Base-by-base conservation (phyloP, 2,888 invertebrate species). In the Zeuzera pyrina region DNA sequence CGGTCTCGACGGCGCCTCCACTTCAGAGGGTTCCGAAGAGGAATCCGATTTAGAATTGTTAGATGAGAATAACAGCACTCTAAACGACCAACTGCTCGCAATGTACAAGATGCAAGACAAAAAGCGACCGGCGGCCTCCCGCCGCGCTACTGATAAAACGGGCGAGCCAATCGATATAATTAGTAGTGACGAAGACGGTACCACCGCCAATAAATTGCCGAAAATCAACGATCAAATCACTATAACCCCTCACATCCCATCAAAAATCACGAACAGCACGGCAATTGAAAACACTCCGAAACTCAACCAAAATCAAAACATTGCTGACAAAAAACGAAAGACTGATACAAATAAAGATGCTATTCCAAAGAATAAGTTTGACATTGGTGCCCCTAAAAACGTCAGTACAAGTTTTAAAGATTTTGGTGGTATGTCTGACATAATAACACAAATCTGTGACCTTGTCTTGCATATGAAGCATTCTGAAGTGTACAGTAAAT, bases 391-490 rank as follows among this genome's bases (percentile, higher is more conserved):
- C 30, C 49, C 68, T 34, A 81, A 77, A 47, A 57, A 51, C 47
- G 68, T 72, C 10, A 83, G 73, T 50, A 74, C 86, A 27, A 89
- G 85, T 45, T 92, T 94, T 59, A 85, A 88, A 29, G 91, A 94
- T 64, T 84, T 96, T 51, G 95, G 94, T 25, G 96, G 96, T 6
- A 89, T 91, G 71, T 89, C 91, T 22, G 88, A 88, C 48, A 87
- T 91, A 11, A 79, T 94, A 11, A 86, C 86, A 38, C 84, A 85
- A 47, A 85, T 94, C 2, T 91, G 91, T 59, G 89, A 91, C 57
- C 74, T 94, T 34, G 76, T 96, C 30, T 84, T 94, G 46, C 96
- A 97, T 60, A 89, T 97, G 67, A 92, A 91, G 52, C 93, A 95
- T 56, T 95, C 97, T 2, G 93, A 95, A 66, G 88, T 97, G n/a